Base-by-base conservation (phyloP, 2,113 vertebrate species). In the Channa argus region DNA sequence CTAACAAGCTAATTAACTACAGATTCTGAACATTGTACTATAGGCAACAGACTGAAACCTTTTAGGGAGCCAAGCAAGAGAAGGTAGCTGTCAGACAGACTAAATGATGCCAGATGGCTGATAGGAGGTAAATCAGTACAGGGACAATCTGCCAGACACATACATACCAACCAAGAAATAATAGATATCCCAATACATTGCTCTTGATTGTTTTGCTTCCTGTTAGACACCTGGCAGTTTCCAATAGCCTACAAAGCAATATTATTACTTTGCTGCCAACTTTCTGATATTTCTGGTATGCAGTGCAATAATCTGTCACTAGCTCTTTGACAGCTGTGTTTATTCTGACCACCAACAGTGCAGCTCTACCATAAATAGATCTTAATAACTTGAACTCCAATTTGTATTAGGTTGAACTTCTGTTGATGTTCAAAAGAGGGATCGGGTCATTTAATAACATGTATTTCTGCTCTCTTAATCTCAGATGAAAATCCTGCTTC, bases 131-230 rank as follows among this genome's bases (percentile, higher is more conserved):
- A 51, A 74, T 68, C 67, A 69, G 44, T 14, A n/a, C 50, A 44
- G 38, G 60, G 79, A 61, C 70, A 72, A 51, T 56, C 43, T 70
- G 75, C 82, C 82, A 85, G 71, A 55, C 60, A 69, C 64, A 59
- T 8, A 55, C 41, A 76, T 56, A 63, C 55, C 37, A 54, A 49
- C 49, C 73, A 37, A 43, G 63, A 50, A 69, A 65, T 71, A 81
- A 70, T n/a, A 74, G 39, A 78, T 13, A 38, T 75, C 79, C 82
- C 74, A 62, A n/a, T 64, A 65, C 82, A 74, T 46, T 9, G 60
- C 5, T 47, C 39, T 62, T 60, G 46, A 45, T 64, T 64, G 54
- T 47, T 61, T 34, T 41, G 52, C 71, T 83, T 70, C 63, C 71
- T 73, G 64, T 85, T 67, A 54, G 73, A 43, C 43, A 79, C 64